Evolutionary conservation across 2,888 invertebrate species (phyloP), one percentile per base, ranked within the genome.

Genomic region (Athetis lepigone): DNA sequence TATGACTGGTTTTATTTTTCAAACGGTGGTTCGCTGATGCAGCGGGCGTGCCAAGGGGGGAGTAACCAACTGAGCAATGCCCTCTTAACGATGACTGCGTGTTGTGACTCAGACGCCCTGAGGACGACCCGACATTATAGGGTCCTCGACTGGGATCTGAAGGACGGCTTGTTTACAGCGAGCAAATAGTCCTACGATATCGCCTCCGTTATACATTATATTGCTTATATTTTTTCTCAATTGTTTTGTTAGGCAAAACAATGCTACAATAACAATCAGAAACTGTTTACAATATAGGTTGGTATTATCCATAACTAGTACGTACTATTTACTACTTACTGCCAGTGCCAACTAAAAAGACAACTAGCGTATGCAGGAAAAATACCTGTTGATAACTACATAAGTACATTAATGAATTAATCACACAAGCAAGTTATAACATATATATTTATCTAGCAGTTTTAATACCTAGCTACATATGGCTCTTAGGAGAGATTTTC

Each of bases 81-180:
- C 94, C 94, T 94, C 93, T 92, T 93, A 89, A 94, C 93, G 93
- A 92, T 90, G 89, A 90, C 89, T 90, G 89, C 91, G 88, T 88
- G 87, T 80, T 81, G 88, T 90, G 93, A 95, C 88, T 94, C 94
- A 93, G 92, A 90, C 91, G 93, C 90, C 91, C 92, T 90, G 92
- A 92, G 93, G 94, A 92, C 93, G 92, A 91, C 88, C 90, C 88
- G 91, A 91, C 92, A 92, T 88, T 88, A 90, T 90, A 92, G 92
- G 93, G 93, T 93, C 92, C 93, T 93, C 93, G 93, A 93, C 94
- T 92, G 92, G 85, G 82, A 85, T 85, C 90, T 92, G 91, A 93
- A 94, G 94, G 93, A 92, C 93, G 84, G 83, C 81, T 79, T 92
- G 91, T 93, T 92, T 91, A 90, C 89, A 62, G 82, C 84, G 82